Evolutionary conservation across 2,888 invertebrate species (phyloP), one percentile per base, ranked within the genome.

Genomic region (Tridacna crocea): DNA sequence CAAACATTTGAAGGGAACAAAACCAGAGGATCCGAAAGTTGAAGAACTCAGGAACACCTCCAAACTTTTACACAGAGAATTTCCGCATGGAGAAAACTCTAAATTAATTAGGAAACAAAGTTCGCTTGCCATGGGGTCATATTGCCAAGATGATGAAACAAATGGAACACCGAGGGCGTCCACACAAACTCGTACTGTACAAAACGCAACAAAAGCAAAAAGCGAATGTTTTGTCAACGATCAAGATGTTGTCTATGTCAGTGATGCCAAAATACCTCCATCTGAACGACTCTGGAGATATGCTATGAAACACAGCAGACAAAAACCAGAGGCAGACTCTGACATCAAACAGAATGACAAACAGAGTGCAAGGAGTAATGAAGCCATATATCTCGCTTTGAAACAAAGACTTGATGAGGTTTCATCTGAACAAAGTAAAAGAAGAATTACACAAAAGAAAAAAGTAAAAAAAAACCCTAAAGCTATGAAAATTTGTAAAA

Each of bases 231-330:
- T 47, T 26, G 15, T 83, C 4, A 55, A 72, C 19, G 82, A 86
- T 60, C 74, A 75, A 4, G 76, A 78, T 22, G 66, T 78, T 3
- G 79, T 83, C 11, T 79, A 63, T 19, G 73, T 86, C 0, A 83
- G 75, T 36, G 76, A 82, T 24, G 19, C 68, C 0, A 75, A 78
- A 36, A 76, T 84, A 0, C 86, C 86, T n/a, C 65, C 70, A 0
- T 86, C 82, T 0, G 83, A 86, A 55, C 72, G 84, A 24, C 72
- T 86, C 13, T 86, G 86, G 86, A 48, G 86, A 48, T 86, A 77
- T 60, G 86, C 86, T 1, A 82, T 86, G 36, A 76, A 70, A 36
- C 84, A 86, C 55, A 77, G 81, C 13, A 77, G 82, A 60, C 46
- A 77, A 12, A 74, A 75, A 48, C 27, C 75, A 27, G 66, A 74